These are phyloP conservation scores for Cryptotermes secundus DNA, from an alignment of 1,140 invertebrate species.

Conservation along the genomic window DNA sequence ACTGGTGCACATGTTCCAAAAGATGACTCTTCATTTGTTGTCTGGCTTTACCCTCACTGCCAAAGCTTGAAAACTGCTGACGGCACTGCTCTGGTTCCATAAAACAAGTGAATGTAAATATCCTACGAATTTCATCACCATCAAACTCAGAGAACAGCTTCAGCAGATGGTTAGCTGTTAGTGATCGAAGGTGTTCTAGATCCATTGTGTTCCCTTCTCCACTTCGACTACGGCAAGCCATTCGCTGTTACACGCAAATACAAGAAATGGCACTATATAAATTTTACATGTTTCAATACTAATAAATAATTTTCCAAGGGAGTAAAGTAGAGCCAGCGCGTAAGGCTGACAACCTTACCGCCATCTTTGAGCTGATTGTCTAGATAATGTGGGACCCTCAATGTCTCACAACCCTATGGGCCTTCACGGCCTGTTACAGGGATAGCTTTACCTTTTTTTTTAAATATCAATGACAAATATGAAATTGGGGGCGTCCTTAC, in stretches of 20 bases:
- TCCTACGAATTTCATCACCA: conserved; percentile 57
- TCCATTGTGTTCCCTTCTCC: conserved; percentile 14
- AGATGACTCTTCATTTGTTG: conserved; percentile 57
- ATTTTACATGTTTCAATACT: background rate
- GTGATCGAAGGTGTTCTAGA: conserved; percentile 28
- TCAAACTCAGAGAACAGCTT: conserved; percentile 58
- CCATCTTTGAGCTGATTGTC: too few species aligned
- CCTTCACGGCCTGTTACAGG: too few species aligned
- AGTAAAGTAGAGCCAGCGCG: too few species aligned
- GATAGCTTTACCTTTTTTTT: too few species aligned
- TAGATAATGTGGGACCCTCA: too few species aligned
- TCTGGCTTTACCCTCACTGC: conserved; percentile 57
- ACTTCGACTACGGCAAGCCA: background rate
- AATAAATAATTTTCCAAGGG: too few species aligned
- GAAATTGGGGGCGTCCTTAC: too few species aligned
- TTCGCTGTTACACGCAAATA: background rate
- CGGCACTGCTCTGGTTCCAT: conserved; percentile 51
- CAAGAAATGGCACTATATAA: background rate
- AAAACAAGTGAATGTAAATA: conserved; percentile 58
- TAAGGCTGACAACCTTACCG: too few species aligned
- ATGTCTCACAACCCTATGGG: too few species aligned
- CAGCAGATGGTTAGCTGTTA: conserved; percentile 56
- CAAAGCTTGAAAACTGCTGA: conserved; percentile 58
- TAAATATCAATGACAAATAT: too few species aligned
- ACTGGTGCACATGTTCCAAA: conserved; percentile 50